These are phyloP conservation scores for Lepidurus arcticus DNA, from an alignment of 1,140 invertebrate genomes.

Conservation along the genomic window DNA sequence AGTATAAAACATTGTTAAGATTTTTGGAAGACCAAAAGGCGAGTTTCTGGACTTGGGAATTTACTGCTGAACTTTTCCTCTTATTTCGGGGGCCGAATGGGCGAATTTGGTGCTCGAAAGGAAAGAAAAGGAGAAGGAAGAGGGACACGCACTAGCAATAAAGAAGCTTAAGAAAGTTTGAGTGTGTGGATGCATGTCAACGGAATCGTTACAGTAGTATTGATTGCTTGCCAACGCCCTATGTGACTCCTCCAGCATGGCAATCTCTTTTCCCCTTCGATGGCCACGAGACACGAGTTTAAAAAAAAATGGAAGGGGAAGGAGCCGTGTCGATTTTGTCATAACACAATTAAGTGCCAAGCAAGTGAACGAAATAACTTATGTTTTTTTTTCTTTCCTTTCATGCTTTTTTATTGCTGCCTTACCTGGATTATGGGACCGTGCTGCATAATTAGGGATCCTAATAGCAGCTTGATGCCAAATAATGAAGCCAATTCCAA, in stretches of 20 bases:
- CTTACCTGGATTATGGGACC: neutral
- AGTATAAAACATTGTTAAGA: no score
- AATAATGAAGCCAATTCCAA: neutral
- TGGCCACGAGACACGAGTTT: neutral
- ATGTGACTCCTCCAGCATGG: neutral
- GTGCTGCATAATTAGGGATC: neutral
- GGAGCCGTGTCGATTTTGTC: neutral
- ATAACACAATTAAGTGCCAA: neutral
- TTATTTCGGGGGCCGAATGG: no score
- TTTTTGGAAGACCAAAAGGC: no score
- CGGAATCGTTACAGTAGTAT: conserved; percentile 11
- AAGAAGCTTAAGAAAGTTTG: neutral
- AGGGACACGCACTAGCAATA: neutral
- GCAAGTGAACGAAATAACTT: neutral
- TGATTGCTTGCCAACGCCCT: conserved; percentile 2
- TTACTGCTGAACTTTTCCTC: no score
- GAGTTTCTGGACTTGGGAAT: no score
- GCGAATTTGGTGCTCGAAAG: no score
- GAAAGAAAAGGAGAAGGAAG: neutral
- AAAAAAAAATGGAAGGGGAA: neutral
- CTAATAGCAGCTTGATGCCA: conserved; percentile 18
- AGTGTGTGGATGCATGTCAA: conserved; percentile 15
- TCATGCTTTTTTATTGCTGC: neutral
- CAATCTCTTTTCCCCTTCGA: neutral
- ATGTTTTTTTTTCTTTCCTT: neutral